Conservation (phyloP, 2,888 invertebrate species). For the Dione vanillae region DNA sequence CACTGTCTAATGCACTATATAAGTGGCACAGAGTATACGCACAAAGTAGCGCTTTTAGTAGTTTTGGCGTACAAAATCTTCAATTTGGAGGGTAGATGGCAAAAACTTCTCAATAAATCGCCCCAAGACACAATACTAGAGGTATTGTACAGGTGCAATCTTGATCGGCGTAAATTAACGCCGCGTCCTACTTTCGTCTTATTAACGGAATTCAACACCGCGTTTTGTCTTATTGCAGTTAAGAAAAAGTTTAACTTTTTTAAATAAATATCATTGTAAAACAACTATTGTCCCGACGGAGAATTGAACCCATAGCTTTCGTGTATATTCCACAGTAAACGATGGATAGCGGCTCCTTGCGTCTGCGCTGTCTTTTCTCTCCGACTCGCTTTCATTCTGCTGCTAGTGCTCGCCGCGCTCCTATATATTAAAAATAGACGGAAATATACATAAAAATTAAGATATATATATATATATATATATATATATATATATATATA, state of each 20-base stretch:
- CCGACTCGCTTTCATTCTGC: constrained; percentile 71
- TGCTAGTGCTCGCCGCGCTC: constrained; percentile 66
- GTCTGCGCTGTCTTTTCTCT: constrained; percentile 69
- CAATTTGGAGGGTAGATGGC: not conserved
- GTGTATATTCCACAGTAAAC: constrained; percentile 8
- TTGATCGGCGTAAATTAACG: no score
- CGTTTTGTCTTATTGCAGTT: no score
- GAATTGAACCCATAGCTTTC: no score
- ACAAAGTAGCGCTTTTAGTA: constrained; percentile 5
- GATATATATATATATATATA: not conserved
- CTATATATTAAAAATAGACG: constrained; percentile 54
- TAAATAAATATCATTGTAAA: no score
- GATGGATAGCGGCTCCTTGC: constrained; percentile 55
- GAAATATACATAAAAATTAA: constrained; percentile 28
- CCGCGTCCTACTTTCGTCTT: no score
- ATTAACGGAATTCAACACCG: no score
- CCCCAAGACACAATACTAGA: no score
- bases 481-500: not conserved
- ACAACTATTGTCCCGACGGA: no score
- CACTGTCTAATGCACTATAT: no score
- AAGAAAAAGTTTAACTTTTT: no score
- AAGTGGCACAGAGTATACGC: not conserved
- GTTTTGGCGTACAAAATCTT: not conserved
- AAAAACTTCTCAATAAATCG: not conserved
- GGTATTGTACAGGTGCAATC: no score